Evolutionary conservation across 2,113 vertebrate genomes (phyloP).

Genomic region (Manacus vitellinus): DNA sequence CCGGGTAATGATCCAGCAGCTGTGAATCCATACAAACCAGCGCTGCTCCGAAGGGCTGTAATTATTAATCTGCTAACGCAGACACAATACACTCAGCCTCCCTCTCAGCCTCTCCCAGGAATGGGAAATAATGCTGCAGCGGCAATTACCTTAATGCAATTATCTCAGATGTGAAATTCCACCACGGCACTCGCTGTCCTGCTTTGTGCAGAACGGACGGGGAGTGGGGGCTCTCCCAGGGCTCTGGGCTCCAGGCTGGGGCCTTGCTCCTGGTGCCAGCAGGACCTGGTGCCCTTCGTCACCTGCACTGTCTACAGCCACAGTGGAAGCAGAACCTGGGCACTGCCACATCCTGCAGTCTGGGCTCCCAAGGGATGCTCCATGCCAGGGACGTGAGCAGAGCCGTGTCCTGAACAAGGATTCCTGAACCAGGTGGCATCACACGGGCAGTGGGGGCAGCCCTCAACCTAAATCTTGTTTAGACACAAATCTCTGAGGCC

Average conservation of each 20-base stretch:
- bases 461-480: neutral
- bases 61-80: conserved; percentile 43
- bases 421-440: fast-evolving
- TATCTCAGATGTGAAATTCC: neutral
- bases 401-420: fast-evolving
- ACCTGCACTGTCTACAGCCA: fast-evolving
- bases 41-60: neutral
- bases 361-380: fast-evolving
- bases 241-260: neutral
- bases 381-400: fast-evolving
- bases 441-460: fast-evolving
- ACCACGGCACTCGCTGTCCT: fast-evolving
- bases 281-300: fast-evolving
- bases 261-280: fast-evolving
- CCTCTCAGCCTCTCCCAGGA: conserved; percentile 30
- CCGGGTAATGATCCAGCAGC: conserved; percentile 1
- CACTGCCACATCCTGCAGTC: neutral
- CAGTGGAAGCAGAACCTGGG: neutral
- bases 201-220: fast-evolving
- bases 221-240: neutral
- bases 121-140: neutral
- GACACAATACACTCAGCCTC: conserved; percentile 25
- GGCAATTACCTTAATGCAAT: conserved; percentile 37
- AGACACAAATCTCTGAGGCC: neutral
- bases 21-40: neutral